Evolutionary conservation across 2,797 vertebrate species (phyloP), one percentile per base, ranked within the genome.

Genomic region (Psittacula derbiana): DNA sequence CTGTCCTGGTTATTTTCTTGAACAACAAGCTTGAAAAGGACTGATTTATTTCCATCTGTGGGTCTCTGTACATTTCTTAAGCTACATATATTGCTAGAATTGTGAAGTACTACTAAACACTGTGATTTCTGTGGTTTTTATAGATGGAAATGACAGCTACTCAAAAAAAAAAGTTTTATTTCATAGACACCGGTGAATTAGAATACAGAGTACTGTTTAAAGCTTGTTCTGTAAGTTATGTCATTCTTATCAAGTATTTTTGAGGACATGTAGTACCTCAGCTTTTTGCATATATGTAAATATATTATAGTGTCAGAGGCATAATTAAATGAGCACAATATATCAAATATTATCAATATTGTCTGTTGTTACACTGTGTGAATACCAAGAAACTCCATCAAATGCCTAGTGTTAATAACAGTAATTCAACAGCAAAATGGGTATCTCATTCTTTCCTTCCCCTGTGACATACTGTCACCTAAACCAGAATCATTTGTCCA

Each of bases 1-100:
- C 47, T 91, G 61, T 79, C 41, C 79, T 89, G 67, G 76, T 92
- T 87, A 82, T 85, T 91, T 93, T 76, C 86, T 80, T 80, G 60
- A 94, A 47, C 24, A 86, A 33, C 36, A 80, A 71, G 72, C 72
- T 83, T 85, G 75, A 53, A 80, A 91, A 86, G 49, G n/a, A 78
- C 57, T 72, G 85, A 86, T 91, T 88, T 92, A 30, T 83, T 95
- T 94, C 62, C 53, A 27, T 89, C 80, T 85, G 71, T 93, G 75
- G 83, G n/a, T 11, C 5, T 83, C 19, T 1, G 4, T 80, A 58
- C 89, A 86, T 74, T 85, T 90, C 82, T 79, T 94, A 86, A 61
- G 16, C 53, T 81, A 92, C 78, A 91, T 24, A 91, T 70, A 86
- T 81, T 72, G 79, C 88, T 74, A 40, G 52, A 49, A 65, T 49